Base-by-base conservation (phyloP, 2,113 vertebrate species). In the Sterrhoptilus dennistouni region DNA sequence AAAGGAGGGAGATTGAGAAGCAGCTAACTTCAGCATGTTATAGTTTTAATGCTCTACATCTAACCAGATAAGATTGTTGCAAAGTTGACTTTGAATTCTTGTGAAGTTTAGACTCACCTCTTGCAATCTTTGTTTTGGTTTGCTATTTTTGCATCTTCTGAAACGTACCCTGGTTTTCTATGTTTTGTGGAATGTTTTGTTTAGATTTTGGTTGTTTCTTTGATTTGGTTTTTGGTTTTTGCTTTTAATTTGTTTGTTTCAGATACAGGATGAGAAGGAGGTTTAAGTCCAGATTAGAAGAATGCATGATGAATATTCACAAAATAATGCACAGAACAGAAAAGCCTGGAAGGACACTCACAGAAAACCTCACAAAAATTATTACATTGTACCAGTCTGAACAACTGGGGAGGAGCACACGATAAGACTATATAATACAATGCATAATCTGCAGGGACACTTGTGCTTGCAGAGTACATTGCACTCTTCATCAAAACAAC, bases 341-440 rank as follows among this genome's bases (percentile, higher is more conserved):
- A 79, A 81, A 72, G 1, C 22, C 28, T 94, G 66, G 56, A 53
- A 76, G 13, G 7, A 36, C 3, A 21, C 4, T 44, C 19, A 59
- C 14, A 74, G 44, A 91, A 84, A 78, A 59, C 3, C 3, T 36
- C 40, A 66, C 2, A 10, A 72, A 85, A 74, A 50, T 10, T 3
- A 56, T 49, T 65, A 3, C 0, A 0, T 25, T 83, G 5, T 56
- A 47, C 8, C 12, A 47, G 24, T 89, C 31, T 75, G 22, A 92
- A 87, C 0, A 4, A 68, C 1, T 0, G 1, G 8, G 24, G 25
- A 85, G 24, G 7, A 80, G 3, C 5, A 19, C 31, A 42, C 18
- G 35, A 5, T 59, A 70, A 47, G 19, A 54, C 2, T 14, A 47
- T 56, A 31, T 7, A 85, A 49, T 14, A 71, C 2, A 72, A 12